Evolutionary conservation across 2,888 invertebrate species (phyloP), one percentile per base, ranked within the genome.

Genomic region (Tinea pellionella): DNA sequence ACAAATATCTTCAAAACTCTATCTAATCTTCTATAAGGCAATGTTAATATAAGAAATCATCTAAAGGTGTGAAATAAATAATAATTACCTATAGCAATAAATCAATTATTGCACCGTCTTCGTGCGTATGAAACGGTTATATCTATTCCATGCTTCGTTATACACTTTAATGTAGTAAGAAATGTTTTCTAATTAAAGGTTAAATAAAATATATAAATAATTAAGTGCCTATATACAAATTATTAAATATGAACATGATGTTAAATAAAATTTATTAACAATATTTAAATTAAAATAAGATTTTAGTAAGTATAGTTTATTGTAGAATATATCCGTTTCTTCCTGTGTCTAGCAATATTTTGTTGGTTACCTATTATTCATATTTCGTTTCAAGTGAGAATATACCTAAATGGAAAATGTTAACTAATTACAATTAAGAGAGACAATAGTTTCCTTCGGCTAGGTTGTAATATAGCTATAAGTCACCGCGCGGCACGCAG

Each of bases 1-100:
- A 6, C 37, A 12, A 65, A 63, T 59, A 63, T 37, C 37, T 61
- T 32, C 43, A 51, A 59, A 55, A 63, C 47, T 60, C 61, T 47
- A 59, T 16, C 19, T 16, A 47, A 47, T 60, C 29, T 41, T 41
- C 30, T 37, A 37, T 2, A 37, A 37, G n/a, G 2, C 4, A 37
- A 37, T 37, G 37, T 37, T 37, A 37, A 37, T 37, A 37, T 9
- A 37, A 37, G 37, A 12, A 37, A 12, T 37, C 9, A 2, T n/a
- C 3, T 9, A 37, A 37, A 37, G 37, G 37, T 37, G 37, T 37
- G 37, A 37, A 37, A 37, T 37, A 37, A 37, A 37, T 37, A 37
- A 37, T 37, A 37, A 37, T 37, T 37, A 37, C 9, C 6, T 37
- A 37, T 12, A 37, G 37, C 9, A 37, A 37, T 37, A 37, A 37